Conservation (phyloP, 2,797 vertebrate genomes). For the Rhynchotus rufescens region DNA sequence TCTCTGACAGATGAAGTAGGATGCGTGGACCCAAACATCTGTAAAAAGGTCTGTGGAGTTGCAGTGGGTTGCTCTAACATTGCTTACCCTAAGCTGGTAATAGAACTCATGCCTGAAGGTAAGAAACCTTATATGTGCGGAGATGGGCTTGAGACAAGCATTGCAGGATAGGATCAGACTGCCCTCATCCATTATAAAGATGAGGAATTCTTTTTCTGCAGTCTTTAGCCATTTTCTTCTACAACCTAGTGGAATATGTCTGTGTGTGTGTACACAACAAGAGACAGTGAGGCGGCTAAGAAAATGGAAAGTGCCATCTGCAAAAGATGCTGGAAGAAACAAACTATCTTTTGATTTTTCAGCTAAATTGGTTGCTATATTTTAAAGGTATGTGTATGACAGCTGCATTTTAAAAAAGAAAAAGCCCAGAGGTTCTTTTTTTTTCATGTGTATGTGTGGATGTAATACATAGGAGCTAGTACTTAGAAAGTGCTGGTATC, state of each 20-base stretch:
- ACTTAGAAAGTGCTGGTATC: background rate
- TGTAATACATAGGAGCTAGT: background rate
- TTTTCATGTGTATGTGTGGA: background rate
- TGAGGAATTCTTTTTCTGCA: background rate
- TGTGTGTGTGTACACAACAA: too few species aligned
- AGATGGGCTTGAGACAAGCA: background rate
- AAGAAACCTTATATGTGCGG: slow-evolving; percentile 27
- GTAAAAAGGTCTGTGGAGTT: slow-evolving; percentile 86
- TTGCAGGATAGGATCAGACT: rapidly evolving
- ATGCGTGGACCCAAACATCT: slow-evolving; percentile 90
- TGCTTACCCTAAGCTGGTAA: slow-evolving; percentile 92
- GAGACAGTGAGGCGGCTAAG: too few species aligned
- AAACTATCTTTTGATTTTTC: background rate
- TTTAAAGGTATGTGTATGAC: background rate
- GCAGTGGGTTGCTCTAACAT: slow-evolving; percentile 94
- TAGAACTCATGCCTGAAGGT: slow-evolving; percentile 88
- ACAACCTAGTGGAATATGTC: background rate
- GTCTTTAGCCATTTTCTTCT: background rate
- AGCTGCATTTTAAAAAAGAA: background rate
- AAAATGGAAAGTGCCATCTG: background rate
- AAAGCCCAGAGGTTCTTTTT: background rate
- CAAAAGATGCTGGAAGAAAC: background rate
- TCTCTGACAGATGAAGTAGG: slow-evolving; percentile 87
- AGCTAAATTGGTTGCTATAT: background rate
- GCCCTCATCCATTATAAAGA: background rate